Evolutionary conservation across 1,140 invertebrate species (phyloP), one percentile per base, ranked within the genome.

Genomic region (Macrotrachela quadricornifera): DNA sequence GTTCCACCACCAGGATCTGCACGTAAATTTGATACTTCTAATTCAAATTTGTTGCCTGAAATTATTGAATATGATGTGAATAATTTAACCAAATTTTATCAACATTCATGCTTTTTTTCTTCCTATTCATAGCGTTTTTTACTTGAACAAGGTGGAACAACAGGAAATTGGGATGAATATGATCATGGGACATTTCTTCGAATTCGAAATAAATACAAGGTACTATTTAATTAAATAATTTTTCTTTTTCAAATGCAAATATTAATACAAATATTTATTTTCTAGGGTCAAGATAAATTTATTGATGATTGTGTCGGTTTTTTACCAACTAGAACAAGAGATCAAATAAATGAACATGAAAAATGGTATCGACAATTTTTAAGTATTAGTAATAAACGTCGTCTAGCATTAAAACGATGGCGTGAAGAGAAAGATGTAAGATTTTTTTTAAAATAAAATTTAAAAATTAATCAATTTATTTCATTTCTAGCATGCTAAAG

Each of bases 121-220:
- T 8, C 21, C 46, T 18, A 50, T 61, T 62, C 51, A 56, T 10
- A 70, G 67, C 68, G 63, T 63, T 70, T 69, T 59, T 46, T 70
- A 13, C 59, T 63, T 37, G 59, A 66, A 49, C 64, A 59, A 50
- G 66, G 66, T 50, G 68, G 68, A 10, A 51, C 60, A 30, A 57
- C 61, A 54, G 66, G 66, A 46, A 67, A 66, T 11, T 70, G 68
- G 68, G 68, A 70, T 58, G 68, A 69, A 49, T 65, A 67, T 59
- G 68, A 70, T 54, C 68, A 70, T 57, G 59, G 62, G n/a, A 67
- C 65, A 41, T 70, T 69, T 51, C 54, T 70, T 0, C 64, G 63
- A 50, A 66, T 64, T 40, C 56, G 65, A 45, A 61, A 59, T 15
- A 61, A 61, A 56, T 61, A 65, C 50, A 65, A 67, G 59, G 68